Evolutionary conservation across 53 echinoderm and acorn worm species (phyloP).

Genomic region (Echinarachnius parma): DNA sequence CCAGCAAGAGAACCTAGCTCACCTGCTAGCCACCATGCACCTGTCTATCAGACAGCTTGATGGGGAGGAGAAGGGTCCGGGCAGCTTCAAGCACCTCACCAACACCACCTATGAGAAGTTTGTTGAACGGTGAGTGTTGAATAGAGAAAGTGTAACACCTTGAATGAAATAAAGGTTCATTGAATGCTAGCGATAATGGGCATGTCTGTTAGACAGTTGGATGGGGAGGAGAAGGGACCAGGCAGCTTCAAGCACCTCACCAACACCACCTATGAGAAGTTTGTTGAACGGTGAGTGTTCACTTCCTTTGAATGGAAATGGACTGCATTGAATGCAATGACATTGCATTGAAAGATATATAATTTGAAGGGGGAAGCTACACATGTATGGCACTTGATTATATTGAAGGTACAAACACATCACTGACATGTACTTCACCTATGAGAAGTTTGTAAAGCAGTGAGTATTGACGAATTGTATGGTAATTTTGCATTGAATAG

Average conservation of each 20-base stretch:
- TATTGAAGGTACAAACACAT: background rate
- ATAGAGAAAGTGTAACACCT: no score
- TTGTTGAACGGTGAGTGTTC: constrained; percentile 84
- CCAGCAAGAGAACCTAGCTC: constrained; percentile 94
- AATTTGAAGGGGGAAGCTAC: no score
- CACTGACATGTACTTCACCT: background rate
- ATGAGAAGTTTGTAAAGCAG: background rate
- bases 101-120: constrained; percentile 97
- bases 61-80: constrained; percentile 84
- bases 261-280: constrained; percentile 86
- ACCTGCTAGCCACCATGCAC: constrained; percentile 93
- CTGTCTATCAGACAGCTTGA: constrained; percentile 90
- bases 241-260: constrained; percentile 76
- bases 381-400: background rate
- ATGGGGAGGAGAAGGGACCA: constrained; percentile 66
- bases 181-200: constrained; percentile 86
- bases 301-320: no score
- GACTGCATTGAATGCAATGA: no score
- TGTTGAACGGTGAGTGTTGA: constrained; percentile 81
- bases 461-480: background rate
- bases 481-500: no score
- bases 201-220: constrained; percentile 75
- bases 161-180: no score
- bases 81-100: constrained; percentile 82
- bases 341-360: no score